These are phyloP conservation scores for Carassius auratus DNA, from an alignment of 2,113 vertebrate genomes.

Conservation along the genomic window DNA sequence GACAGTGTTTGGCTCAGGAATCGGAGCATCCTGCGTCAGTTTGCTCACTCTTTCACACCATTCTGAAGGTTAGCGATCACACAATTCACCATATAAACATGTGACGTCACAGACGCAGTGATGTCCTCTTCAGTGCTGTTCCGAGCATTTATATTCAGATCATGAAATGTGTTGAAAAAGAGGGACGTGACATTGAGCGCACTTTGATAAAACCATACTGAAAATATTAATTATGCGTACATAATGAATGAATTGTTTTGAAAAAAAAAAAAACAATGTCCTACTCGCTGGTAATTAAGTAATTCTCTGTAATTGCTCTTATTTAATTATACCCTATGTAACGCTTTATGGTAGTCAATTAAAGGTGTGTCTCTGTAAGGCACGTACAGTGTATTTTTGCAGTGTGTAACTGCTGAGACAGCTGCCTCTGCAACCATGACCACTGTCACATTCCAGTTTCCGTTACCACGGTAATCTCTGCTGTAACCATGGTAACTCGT, in stretches of 20 bases:
- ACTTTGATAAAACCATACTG: background rate
- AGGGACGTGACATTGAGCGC: background rate
- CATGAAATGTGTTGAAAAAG: background rate
- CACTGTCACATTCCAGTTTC: conserved; percentile 30
- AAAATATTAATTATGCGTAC: background rate
- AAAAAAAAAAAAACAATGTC: background rate
- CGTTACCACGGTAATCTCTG: conserved; percentile 50
- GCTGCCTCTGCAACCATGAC: conserved; percentile 43
- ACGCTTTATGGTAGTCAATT: background rate
- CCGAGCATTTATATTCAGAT: background rate
- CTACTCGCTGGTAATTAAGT: background rate
- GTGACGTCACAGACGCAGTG: background rate
- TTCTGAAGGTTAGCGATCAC: conserved; percentile 86
- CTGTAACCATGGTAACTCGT: conserved; percentile 49
- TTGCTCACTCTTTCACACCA: conserved; percentile 95
- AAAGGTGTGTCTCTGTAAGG: conserved; percentile 11
- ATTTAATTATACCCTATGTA: background rate
- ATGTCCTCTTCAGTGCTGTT: background rate
- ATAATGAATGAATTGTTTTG: background rate
- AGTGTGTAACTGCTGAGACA: conserved; percentile 34
- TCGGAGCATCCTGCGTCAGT: conserved; percentile 82
- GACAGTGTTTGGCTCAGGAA: conserved; percentile 94
- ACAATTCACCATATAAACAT: background rate
- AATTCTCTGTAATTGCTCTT: background rate
- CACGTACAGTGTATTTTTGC: conserved; percentile 6